Evolutionary conservation across 2,888 invertebrate genomes (phyloP), one percentile per base, ranked within the genome.

Genomic region (Agriopis marginaria): DNA sequence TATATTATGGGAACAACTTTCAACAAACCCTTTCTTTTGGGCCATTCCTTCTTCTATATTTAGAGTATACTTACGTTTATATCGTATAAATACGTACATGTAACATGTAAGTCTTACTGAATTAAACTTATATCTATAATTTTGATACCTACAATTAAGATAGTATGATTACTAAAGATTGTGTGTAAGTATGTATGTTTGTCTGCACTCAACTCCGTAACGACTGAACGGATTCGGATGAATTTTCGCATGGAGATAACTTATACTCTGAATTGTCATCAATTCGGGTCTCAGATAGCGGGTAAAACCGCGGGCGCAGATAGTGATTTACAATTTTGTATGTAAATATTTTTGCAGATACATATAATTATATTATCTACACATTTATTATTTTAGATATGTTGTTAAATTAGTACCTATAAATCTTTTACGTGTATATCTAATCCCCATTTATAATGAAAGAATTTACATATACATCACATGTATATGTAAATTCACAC

Each of bases 401-500:
- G 42, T 42, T 42, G 17, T 54, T 54, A 54, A 54, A 42, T 61
- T 54, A 55, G n/a, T 42, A 23, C 42, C 68, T 11, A 68, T 63
- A 63, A 63, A 68, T 68, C 67, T 58, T 44, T 61, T 8, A 40
- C 47, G n/a, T 61, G 56, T 51, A 32, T 63, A 53, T 45, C 58
- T 58, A 58, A 68, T 68, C 63, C 59, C 58, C 11, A 59, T 53
- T 68, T 68, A 68, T 23, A 68, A 63, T 68, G 63, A 63, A 54
- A 63, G 10, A 58, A 68, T 68, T 68, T 59, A 53, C 63, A 68
- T 68, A 59, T 56, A 58, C 58, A 58, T 32, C 9, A 61, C 40
- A 60, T n/a, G n/a, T n/a, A n/a, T n/a, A n/a, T n/a, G n/a, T n/a
- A n/a, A n/a, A n/a, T n/a, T 50, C 14, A 56, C 44, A 56, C 17